A percentile compares a stretch with the other conserved stretches of the same genome.
phyloP scores from a whole-genome alignment of 2,797 vertebrate genomes.

The Argyrosomus regius region DNA sequence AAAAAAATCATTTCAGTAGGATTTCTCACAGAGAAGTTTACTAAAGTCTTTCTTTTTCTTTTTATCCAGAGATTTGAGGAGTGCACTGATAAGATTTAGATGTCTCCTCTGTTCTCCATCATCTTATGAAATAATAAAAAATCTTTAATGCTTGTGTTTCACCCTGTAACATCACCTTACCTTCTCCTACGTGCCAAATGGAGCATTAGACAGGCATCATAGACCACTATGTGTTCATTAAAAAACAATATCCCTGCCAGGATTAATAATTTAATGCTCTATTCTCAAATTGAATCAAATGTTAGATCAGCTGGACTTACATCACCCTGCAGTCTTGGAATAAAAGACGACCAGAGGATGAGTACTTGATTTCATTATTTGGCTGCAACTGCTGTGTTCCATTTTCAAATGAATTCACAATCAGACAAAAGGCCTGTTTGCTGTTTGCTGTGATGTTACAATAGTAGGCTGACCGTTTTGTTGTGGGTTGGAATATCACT shows the following conservation, averaged over 20 bases:
- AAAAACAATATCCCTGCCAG: conserved; percentile 38
- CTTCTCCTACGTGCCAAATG: conserved; percentile 51
- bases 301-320: conserved; percentile 38
- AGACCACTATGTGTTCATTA: conserved; percentile 51
- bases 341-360: background rate
- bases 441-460: conserved; percentile 26
- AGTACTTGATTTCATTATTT: conserved; percentile 4
- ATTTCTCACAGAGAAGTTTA: background rate
- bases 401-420: conserved; percentile 29
- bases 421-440: conserved; percentile 12
- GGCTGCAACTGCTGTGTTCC: background rate
- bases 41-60: background rate
- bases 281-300: conserved; percentile 59
- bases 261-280: conserved; percentile 56
- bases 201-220: conserved; percentile 53
- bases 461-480: conserved; percentile 18
- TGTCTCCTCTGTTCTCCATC: conserved; percentile 22
- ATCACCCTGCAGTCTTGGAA: conserved; percentile 27
- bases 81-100: conserved; percentile 11
- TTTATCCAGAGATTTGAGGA: conserved; percentile 11
- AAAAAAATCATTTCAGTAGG: conserved; percentile 1
- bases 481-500: background rate
- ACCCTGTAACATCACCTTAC: conserved; percentile 55
- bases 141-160: conserved; percentile 44
- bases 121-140: conserved; percentile 38